Percentiles rank a stretch among this genome's conserved stretches.
phyloP scores from a whole-genome alignment of 2,797 vertebrate species.

The Thunnus albacares region DNA sequence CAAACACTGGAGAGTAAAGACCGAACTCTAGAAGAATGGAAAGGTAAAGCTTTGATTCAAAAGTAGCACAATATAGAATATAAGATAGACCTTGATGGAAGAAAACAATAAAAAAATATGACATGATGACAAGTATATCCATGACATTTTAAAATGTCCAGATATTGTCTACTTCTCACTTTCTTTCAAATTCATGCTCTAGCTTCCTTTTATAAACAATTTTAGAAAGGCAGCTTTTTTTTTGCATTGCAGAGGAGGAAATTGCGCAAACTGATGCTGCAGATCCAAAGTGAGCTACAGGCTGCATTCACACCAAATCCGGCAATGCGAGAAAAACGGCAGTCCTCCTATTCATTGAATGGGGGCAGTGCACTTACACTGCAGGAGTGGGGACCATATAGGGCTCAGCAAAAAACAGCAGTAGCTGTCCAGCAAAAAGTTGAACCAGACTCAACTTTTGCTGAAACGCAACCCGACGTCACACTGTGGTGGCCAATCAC shows the following conservation, averaged over 20 bases:
- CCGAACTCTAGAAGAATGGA: constrained; percentile 96
- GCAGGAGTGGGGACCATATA: too few relatives aligned
- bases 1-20: constrained; percentile 96
- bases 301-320: too few relatives aligned
- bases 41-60: constrained; percentile 85
- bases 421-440: too few relatives aligned
- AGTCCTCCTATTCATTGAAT: too few relatives aligned
- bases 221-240: background rate
- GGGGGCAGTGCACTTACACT: too few relatives aligned
- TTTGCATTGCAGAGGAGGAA: background rate
- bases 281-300: background rate
- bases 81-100: background rate
- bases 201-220: background rate
- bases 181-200: background rate
- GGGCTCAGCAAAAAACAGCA: too few relatives aligned
- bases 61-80: background rate
- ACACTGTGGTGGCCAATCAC: too few relatives aligned
- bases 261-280: background rate
- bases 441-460: too few relatives aligned
- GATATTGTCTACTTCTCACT: background rate
- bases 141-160: background rate
- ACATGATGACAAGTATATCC: background rate
- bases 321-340: too few relatives aligned
- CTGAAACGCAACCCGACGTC: too few relatives aligned
- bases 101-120: background rate